These are phyloP conservation scores for Eupithecia abbreviata DNA, from an alignment of 2,888 invertebrate genomes.

Conservation along the genomic window DNA sequence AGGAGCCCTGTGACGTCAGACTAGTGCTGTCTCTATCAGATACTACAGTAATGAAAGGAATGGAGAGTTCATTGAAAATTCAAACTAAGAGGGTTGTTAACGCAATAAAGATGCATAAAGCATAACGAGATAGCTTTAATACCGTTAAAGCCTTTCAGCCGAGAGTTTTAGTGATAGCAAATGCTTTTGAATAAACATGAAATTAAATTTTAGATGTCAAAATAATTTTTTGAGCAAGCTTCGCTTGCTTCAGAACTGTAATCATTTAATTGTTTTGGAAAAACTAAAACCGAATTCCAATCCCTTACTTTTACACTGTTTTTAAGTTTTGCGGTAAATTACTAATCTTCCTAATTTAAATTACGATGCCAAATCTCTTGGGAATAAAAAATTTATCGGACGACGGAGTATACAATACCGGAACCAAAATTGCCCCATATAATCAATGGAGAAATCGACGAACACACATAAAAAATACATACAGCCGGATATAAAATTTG, in stretches of 20 bases:
- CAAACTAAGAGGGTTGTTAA: slow-evolving; percentile 29
- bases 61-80: slow-evolving; percentile 58
- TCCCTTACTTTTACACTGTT: too few species aligned
- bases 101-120: slow-evolving; percentile 36
- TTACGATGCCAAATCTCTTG: too few species aligned
- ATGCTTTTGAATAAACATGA: slow-evolving; percentile 23
- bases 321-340: too few species aligned
- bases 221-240: background rate
- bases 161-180: slow-evolving; percentile 9
- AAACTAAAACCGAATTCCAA: too few species aligned
- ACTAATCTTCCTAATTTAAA: too few species aligned
- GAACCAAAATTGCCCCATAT: too few species aligned
- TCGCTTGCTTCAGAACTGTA: background rate
- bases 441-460: too few species aligned
- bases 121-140: slow-evolving; percentile 25
- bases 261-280: too few species aligned
- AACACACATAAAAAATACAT: too few species aligned
- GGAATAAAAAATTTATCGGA: too few species aligned
- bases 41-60: slow-evolving; percentile 48
- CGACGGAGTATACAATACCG: too few species aligned
- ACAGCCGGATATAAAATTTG: too few species aligned
- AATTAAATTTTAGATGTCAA: background rate
- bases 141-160: slow-evolving; percentile 10
- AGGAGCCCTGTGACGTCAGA: slow-evolving; percentile 61
- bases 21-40: slow-evolving; percentile 53